These are phyloP conservation scores for Gymnoscopelus braueri DNA, from an alignment of 2,797 vertebrate species.

Conservation along the genomic window DNA sequence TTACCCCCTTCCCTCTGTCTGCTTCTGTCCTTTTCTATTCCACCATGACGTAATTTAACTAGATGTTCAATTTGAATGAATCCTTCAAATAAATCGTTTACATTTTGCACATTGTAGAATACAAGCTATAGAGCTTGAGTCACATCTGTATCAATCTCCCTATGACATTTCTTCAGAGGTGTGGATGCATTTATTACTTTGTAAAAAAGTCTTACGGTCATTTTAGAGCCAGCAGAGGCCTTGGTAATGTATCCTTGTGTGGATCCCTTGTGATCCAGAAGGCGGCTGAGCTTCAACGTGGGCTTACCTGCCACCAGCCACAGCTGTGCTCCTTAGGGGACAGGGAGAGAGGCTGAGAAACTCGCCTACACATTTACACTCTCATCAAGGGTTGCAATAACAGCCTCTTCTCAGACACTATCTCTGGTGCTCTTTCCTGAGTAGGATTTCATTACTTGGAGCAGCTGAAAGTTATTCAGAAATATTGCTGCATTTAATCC, in stretches of 20 bases:
- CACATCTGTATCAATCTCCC: not conserved
- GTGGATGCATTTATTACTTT: not conserved
- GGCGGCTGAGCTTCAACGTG: no score
- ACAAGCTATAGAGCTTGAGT: not conserved
- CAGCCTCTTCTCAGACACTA: conserved; percentile 6
- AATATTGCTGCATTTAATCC: not conserved
- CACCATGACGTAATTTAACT: not conserved
- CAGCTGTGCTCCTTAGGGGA: conserved; percentile 1
- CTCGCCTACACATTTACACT: conserved; percentile 1
- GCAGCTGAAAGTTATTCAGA: conserved; percentile 3
- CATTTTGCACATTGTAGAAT: not conserved
- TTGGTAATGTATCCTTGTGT: no score
- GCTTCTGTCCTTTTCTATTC: not conserved
- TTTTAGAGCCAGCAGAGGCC: no score
- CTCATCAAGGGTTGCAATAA: not conserved
- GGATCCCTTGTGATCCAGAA: no score
- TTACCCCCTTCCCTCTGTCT: conserved; percentile 6
- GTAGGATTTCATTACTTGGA: conserved; percentile 5
- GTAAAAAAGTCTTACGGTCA: no score
- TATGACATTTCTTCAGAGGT: not conserved
- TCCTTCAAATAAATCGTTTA: not conserved
- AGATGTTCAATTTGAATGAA: not conserved
- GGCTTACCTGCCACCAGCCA: not conserved
- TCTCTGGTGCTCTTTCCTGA: not conserved
- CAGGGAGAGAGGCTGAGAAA: not conserved